Evolutionary conservation across 2,797 vertebrate species (phyloP), one percentile per base, ranked within the genome.

Genomic region (Monodelphis domestica): DNA sequence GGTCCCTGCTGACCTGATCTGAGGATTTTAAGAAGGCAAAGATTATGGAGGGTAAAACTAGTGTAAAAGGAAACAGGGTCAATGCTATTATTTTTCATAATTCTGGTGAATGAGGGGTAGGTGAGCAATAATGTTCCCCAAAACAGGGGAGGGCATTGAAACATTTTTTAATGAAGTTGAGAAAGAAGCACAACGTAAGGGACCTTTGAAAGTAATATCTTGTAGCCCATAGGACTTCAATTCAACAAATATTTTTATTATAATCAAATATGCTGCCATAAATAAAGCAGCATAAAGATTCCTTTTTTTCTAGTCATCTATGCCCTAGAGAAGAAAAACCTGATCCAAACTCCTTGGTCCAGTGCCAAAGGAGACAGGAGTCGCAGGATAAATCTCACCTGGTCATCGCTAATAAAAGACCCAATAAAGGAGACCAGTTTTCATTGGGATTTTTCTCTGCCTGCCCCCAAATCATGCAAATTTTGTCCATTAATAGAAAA

Each of bases 401-500:
- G 51, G 53, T 7, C 88, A 93, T 33, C 89, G 55, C 4, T 33
- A 95, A 53, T 52, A 94, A 95, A 33, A 26, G 7, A 93, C 91
- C 21, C 7, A 38, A 94, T 90, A 94, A 87, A 45, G 7, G 51
- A 89, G 52, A 38, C 56, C 38, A 10, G 7, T 78, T 90, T 89
- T 96, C 59, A 89, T 0, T 28, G 63, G 55, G 91, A 54, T n/a
- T n/a, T 84, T 45, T 84, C 45, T 84, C 84, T 26, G n/a, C n/a
- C 70, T 45, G 38, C 38, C 29, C 87, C 54, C n/a, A 93, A 95
- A 56, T 45, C 78, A 84, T 54, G 12, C 0, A 87, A 33, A 91
- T 56, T 50, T 51, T 89, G 33, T 84, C 96, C 57, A 63, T 84
- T 94, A 45, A 93, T 30, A 92, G 87, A 91, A 54, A 1, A 33